Evolutionary conservation across 2,888 invertebrate genomes (phyloP).

Genomic region (Aelia acuminata): DNA sequence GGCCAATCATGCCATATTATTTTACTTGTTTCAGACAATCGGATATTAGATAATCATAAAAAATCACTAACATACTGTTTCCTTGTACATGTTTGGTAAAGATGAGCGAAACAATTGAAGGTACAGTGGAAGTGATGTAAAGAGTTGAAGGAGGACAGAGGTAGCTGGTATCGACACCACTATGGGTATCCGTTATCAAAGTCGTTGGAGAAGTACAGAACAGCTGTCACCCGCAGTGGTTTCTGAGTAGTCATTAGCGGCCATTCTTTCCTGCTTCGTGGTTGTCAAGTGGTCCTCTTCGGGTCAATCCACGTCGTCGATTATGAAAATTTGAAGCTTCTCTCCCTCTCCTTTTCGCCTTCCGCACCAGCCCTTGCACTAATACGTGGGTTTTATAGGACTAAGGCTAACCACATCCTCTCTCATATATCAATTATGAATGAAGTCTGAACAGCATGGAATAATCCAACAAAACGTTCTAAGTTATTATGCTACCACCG

Average conservation of each 20-base stretch:
- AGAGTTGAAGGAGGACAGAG: background rate
- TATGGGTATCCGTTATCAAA: conserved; percentile 2
- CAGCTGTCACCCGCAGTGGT: background rate
- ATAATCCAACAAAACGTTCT: too few relatives aligned
- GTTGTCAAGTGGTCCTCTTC: background rate
- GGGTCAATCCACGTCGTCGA: background rate
- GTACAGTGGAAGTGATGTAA: background rate
- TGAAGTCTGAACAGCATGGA: too few relatives aligned
- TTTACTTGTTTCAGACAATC: too few relatives aligned
- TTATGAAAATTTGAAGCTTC: background rate
- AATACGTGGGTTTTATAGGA: too few relatives aligned
- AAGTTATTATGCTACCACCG: too few relatives aligned
- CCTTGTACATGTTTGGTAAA: too few relatives aligned
- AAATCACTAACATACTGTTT: too few relatives aligned
- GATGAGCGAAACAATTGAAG: background rate
- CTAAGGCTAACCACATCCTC: too few relatives aligned
- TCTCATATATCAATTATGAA: too few relatives aligned
- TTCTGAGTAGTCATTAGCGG: conserved; percentile 5
- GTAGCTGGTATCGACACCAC: conserved; percentile 13
- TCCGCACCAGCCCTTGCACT: background rate
- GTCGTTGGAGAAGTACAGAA: background rate
- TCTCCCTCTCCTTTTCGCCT: too few relatives aligned
- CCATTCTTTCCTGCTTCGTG: background rate
- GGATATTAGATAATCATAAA: too few relatives aligned
- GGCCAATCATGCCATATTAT: too few relatives aligned